Base-by-base conservation (phyloP, 2,888 invertebrate species). In the Eustalomyia histrio region DNA sequence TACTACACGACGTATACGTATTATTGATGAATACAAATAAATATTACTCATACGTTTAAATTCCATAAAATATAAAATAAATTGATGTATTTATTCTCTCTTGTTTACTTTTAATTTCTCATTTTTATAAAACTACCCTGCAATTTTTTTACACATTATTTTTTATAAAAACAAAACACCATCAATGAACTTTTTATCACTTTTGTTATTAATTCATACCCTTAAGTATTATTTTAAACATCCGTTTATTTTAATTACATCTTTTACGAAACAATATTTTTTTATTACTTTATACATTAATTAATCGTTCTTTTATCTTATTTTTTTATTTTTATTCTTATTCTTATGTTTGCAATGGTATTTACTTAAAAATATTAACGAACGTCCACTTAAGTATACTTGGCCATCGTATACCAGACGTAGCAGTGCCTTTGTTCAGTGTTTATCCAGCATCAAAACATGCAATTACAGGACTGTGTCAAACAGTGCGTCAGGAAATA, bases 371-470 rank as follows among this genome's bases (percentile, higher is more conserved):
- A 29, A 29, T 6, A 29, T 6, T 1, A 29, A 29, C 29, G 3
- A 7, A 64, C 50, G 35, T 60, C 29, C 14, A 50, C 18, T 58
- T 16, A 82, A 91, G 92, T 83, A 86, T 92, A 64, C 89, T 92
- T 29, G 92, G 91, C 39, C 91, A 92, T 85, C 89, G 91, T 69
- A 90, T 92, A 76, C 92, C 92, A 64, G 89, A 91, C 52, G 88
- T 92, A 76, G 91, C 92, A 55, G 90, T 91, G 69, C 92, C 92
- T 57, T 89, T 91, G 75, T 91, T 92, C 86, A 90, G 90, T 83
- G 90, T 93, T 86, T 93, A 93, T 89, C 91, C 92, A 67, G 92
- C 92, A 43, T 92, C 93, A 43, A 93, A 93, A 86, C 91, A 91
- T 87, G 92, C 93, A 55, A 91, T 93, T 52, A 91, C 91, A 16